phyloP scores from a whole-genome alignment of 2,797 vertebrate genomes.

The Taeniopygia guttata region DNA sequence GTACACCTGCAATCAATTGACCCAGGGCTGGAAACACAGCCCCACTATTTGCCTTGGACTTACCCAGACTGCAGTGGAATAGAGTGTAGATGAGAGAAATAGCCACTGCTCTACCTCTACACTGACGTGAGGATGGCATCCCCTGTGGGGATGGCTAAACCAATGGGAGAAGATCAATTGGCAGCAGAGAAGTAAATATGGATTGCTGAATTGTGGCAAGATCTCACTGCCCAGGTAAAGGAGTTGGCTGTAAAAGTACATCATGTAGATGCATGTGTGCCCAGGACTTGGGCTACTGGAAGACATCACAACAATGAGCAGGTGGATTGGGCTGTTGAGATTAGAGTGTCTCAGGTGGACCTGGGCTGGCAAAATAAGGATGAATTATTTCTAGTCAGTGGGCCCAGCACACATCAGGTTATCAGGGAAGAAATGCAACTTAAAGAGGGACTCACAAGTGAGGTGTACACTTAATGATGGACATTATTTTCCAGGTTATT shows the following conservation, averaged over 20 bases:
- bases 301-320: not conserved
- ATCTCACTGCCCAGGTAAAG: not conserved
- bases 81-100: not conserved
- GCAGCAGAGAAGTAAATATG: not conserved
- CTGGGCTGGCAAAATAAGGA: not conserved
- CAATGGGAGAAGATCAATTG: not conserved
- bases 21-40: not conserved
- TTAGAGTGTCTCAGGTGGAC: not conserved
- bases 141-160: not conserved
- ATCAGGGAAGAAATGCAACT: not conserved
- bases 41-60: not conserved
- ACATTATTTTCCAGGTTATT: not conserved
- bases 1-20: not conserved
- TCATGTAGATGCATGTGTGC: accelerated
- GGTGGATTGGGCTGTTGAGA: not conserved
- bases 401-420: not conserved
- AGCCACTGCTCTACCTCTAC: not conserved
- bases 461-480: not conserved
- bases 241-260: not conserved
- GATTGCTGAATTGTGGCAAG: not conserved
- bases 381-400: not conserved
- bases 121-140: not conserved
- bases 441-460: not conserved
- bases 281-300: not conserved
- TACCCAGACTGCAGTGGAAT: not conserved